These are phyloP conservation scores for Gymnodraco acuticeps DNA, from an alignment of 2,797 vertebrate genomes.

Conservation along the genomic window DNA sequence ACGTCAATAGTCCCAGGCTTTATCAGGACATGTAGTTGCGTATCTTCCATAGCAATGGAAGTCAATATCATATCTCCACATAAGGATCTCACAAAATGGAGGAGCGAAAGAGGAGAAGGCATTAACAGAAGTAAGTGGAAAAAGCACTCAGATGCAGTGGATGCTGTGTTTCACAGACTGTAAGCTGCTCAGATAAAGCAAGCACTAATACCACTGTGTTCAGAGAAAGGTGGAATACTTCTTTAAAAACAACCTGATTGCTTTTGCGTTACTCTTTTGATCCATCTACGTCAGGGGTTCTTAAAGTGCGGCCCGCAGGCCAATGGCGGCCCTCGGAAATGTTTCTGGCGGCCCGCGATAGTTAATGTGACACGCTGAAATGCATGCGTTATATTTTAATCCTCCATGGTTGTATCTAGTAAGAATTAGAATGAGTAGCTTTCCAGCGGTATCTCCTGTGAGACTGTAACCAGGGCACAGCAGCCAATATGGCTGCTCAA, in stretches of 20 bases:
- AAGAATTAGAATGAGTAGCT: no score
- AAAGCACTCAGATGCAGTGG: not conserved
- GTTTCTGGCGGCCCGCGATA: no score
- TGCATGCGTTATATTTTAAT: no score
- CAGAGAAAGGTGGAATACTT: not conserved
- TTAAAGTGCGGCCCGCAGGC: no score
- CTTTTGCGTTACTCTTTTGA: not conserved
- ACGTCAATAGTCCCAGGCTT: not conserved
- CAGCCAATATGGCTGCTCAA: no score
- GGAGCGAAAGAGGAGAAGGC: not conserved
- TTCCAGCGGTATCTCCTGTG: no score
- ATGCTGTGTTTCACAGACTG: not conserved
- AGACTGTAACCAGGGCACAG: no score
- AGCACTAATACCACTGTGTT: not conserved
- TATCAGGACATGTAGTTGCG: not conserved
- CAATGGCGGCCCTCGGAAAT: no score
- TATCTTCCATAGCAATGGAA: no score
- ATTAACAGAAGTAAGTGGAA: not conserved
- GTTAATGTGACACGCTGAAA: no score
- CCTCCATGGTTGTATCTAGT: no score
- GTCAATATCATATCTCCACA: not conserved
- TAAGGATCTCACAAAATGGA: not conserved
- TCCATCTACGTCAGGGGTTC: not conserved
- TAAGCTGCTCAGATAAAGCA: slow-evolving; percentile 3
- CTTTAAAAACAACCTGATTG: not conserved